Conservation (phyloP, 2,797 vertebrate genomes). For the Craterocephalus amniculus region DNA sequence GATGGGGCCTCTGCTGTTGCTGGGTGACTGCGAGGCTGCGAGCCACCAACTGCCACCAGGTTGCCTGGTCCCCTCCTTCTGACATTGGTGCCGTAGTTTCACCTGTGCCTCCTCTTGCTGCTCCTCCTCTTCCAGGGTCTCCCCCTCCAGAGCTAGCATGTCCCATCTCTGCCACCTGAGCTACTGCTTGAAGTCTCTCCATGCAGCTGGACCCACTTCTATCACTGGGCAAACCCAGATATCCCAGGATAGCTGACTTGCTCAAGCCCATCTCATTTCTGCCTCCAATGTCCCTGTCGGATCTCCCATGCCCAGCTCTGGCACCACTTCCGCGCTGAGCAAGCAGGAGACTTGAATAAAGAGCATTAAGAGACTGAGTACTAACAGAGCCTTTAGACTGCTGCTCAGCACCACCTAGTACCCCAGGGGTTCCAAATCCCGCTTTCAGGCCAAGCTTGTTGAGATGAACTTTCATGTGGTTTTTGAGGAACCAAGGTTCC, state of each 20-base stretch:
- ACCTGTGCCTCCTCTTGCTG: slow-evolving; percentile 57
- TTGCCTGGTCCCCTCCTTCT: slow-evolving; percentile 81
- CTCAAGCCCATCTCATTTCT: slow-evolving; percentile 69
- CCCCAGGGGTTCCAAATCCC: slow-evolving; percentile 73
- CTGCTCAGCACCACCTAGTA: slow-evolving; percentile 72
- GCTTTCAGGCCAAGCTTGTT: slow-evolving; percentile 90
- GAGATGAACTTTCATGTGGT: slow-evolving; percentile 97
- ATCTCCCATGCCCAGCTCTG: slow-evolving; percentile 67
- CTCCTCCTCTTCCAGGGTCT: slow-evolving; percentile 48
- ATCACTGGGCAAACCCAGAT: slow-evolving; percentile 85
- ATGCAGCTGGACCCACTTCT: slow-evolving; percentile 85
- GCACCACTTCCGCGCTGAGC: slow-evolving; percentile 73
- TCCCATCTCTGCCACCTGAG: slow-evolving; percentile 86
- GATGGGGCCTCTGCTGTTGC: slow-evolving; percentile 68
- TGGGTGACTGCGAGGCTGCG: slow-evolving; percentile 79
- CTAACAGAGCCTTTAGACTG: slow-evolving; percentile 77
- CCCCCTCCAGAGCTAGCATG: slow-evolving; percentile 60
- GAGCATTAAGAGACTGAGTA: slow-evolving; percentile 85
- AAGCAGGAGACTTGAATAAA: slow-evolving; percentile 90
- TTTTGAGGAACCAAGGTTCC: slow-evolving; percentile 96
- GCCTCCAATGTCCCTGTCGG: slow-evolving; percentile 57
- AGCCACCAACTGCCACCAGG: slow-evolving; percentile 86
- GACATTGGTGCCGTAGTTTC: slow-evolving; percentile 43
- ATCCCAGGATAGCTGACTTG: slow-evolving; percentile 86
- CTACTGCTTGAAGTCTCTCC: slow-evolving; percentile 88